phyloP scores from a whole-genome alignment of 2,797 vertebrate species.

The Microhierax caerulescens region DNA sequence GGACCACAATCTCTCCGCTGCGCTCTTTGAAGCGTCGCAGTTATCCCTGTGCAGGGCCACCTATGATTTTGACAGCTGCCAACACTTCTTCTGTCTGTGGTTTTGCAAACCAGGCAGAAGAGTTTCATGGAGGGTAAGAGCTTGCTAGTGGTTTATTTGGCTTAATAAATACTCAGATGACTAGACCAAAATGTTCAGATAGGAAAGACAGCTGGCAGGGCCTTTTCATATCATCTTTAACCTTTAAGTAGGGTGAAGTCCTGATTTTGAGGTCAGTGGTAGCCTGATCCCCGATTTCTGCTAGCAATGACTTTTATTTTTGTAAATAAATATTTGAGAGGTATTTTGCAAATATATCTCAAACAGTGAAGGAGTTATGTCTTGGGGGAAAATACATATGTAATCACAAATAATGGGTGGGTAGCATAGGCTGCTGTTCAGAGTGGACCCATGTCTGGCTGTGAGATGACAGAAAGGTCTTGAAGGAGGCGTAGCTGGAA shows the following conservation, averaged over 20 bases:
- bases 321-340: too few relatives aligned
- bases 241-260: not conserved
- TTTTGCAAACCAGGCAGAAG: not conserved
- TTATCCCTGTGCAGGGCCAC: accelerated
- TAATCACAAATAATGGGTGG: not conserved
- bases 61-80: not conserved
- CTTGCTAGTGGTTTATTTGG: not conserved
- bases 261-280: not conserved
- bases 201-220: not conserved
- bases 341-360: not conserved
- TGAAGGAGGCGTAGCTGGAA: not conserved
- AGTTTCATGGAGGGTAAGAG: not conserved
- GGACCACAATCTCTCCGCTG: not conserved
- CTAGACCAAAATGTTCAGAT: not conserved
- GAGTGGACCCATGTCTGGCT: not conserved
- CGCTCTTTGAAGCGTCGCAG: not conserved
- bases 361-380: not conserved
- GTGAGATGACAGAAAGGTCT: not conserved
- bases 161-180: not conserved
- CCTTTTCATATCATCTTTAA: not conserved
- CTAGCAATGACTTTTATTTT: not conserved
- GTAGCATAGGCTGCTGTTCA: not conserved
- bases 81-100: accelerated
- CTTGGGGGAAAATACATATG: accelerated
- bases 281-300: not conserved